These are phyloP conservation scores for Brachionus koreanus DNA, from an alignment of 1,140 invertebrate species.

Conservation along the genomic window DNA sequence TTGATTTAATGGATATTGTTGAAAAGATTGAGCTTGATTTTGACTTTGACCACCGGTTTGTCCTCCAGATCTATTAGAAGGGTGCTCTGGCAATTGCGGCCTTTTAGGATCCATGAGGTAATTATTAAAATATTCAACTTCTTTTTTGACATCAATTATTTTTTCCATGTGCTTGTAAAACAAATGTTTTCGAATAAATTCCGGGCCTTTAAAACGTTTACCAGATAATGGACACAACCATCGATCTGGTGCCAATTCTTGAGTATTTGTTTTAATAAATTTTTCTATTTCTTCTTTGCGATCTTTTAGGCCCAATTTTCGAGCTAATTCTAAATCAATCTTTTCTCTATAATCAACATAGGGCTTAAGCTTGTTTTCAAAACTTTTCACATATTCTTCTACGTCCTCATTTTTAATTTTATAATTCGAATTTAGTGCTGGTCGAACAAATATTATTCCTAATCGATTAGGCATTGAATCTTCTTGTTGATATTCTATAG, in stretches of 20 bases:
- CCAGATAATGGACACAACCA: conserved; percentile 97
- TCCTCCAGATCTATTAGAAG: conserved; percentile 61
- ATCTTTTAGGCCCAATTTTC: conserved; percentile 31
- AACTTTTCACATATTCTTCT: background rate
- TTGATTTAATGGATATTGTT: background rate
- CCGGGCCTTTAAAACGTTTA: conserved; percentile 98
- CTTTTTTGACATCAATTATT: conserved; percentile 90
- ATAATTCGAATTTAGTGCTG: background rate
- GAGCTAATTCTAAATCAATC: background rate
- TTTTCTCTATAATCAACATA: conserved; percentile 27
- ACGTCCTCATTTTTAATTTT: background rate
- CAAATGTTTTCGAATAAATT: conserved; percentile 97
- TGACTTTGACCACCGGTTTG: background rate
- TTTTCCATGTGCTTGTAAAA: conserved; percentile 95
- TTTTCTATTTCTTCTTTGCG: conserved; percentile 39
- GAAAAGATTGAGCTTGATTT: background rate
- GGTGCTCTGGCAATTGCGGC: conserved; percentile 83
- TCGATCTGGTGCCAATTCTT: conserved; percentile 92
- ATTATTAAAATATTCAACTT: conserved; percentile 95
- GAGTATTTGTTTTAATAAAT: conserved; percentile 62
- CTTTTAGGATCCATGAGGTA: conserved; percentile 90
- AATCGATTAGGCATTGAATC: conserved; percentile 99
- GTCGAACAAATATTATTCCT: conserved; percentile 90
- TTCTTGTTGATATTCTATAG: conserved; percentile 97
- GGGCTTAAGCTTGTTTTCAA: conserved; percentile 11